These are phyloP conservation scores for Aselliscus stoliczkanus DNA, from an alignment of 2,797 vertebrate species.

Conservation along the genomic window DNA sequence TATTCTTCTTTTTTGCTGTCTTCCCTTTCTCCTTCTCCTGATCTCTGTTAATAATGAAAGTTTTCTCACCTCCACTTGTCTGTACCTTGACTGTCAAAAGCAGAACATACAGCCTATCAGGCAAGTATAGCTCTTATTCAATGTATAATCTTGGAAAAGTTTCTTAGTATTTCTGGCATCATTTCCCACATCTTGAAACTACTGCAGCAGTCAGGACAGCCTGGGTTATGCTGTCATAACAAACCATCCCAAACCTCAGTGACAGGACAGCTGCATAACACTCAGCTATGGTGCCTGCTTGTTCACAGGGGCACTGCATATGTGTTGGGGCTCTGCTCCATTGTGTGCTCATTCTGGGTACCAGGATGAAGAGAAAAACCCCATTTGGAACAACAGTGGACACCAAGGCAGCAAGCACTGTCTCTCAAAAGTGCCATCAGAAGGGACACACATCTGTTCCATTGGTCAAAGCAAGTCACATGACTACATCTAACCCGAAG, in stretches of 20 bases:
- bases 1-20: not conserved
- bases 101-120: not conserved
- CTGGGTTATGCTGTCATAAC: not conserved
- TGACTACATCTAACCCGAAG: not conserved
- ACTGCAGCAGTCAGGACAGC: not conserved
- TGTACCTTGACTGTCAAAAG: not conserved
- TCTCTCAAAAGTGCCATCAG: too few relatives aligned
- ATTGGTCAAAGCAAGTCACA: not conserved
- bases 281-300: not conserved
- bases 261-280: not conserved
- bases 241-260: not conserved
- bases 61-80: not conserved
- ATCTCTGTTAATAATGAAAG: not conserved
- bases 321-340: accelerated
- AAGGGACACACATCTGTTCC: too few relatives aligned
- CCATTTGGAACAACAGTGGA: not conserved
- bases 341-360: not conserved
- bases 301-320: not conserved
- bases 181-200: not conserved
- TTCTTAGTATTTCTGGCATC: not conserved
- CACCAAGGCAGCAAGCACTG: too few relatives aligned
- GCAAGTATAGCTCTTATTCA: not conserved
- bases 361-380: not conserved
- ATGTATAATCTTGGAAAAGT: not conserved
- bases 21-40: not conserved